These are phyloP conservation scores for Onychorhynchus coronatus DNA, from an alignment of 2,113 vertebrate species.

Conservation along the genomic window DNA sequence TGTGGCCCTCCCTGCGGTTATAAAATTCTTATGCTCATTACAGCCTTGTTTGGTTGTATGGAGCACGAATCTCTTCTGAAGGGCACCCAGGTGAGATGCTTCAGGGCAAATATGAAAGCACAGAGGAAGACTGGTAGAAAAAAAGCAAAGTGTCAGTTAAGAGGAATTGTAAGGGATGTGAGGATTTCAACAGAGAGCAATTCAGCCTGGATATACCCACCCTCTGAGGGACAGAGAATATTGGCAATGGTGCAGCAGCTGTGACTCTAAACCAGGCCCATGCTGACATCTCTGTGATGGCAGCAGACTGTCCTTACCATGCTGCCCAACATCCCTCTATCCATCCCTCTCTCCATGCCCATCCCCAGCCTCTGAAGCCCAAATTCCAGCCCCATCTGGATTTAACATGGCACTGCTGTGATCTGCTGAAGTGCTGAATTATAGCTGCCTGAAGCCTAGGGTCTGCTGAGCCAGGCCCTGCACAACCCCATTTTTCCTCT, in stretches of 20 bases:
- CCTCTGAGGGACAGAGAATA: background rate
- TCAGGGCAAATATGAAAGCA: background rate
- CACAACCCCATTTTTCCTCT: background rate
- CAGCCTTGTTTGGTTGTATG: background rate
- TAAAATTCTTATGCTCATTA: background rate
- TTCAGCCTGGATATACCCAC: background rate
- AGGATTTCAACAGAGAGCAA: background rate
- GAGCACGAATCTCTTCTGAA: rapidly evolving
- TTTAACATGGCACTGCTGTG: background rate
- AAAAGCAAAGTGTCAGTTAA: background rate
- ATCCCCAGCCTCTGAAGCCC: background rate
- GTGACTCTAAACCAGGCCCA: rapidly evolving
- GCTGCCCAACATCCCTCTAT: background rate
- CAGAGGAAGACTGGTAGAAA: rapidly evolving
- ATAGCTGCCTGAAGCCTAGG: background rate
- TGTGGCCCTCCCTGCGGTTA: background rate
- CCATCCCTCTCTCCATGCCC: rapidly evolving
- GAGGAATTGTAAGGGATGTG: background rate
- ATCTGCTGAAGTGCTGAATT: background rate
- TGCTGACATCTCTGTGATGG: background rate
- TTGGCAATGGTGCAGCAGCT: rapidly evolving
- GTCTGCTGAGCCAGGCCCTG: background rate
- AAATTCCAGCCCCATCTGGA: rapidly evolving
- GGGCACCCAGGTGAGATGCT: background rate
- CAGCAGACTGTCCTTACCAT: background rate